Base-by-base conservation (phyloP, 2,797 vertebrate species). In the Brachyrhaphis roseni region DNA sequence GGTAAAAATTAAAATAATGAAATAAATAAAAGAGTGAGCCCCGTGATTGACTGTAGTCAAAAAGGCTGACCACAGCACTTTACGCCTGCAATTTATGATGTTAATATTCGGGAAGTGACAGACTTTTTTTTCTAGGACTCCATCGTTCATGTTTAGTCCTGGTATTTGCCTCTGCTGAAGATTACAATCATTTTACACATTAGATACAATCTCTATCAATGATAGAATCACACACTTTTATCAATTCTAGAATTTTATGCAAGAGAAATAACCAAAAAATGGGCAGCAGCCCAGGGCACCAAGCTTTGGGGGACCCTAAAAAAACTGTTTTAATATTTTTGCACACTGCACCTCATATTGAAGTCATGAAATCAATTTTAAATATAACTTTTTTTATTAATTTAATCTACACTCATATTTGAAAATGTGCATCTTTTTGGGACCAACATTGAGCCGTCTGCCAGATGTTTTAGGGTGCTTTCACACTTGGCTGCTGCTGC, bases 51-150 rank as follows among this genome's bases (percentile, higher is more conserved):
- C 43, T n/a, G 26, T 31, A 80, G 46, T 20, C 11, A 15, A 75
- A 72, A 46, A 72, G 75, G 49, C 4, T 0, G 3, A 83, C 77
- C 74, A 28, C 71, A 74, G 47, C 59, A 66, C 46, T 82, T 79
- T 41, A 81, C 45, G 39, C 68, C 46, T 72, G 4, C 41, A n/a
- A 82, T 71, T 81, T 72, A 57, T 66, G 43, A 47, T 0, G 2
- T 28, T 74, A 79, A 79, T 71, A 74, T 43, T 78, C 59, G n/a
- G 41, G 70, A 72, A 41, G 70, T 0, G 11, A 1, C 4, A 51
- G 66, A 76, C 20, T 28, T 34, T 76, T 77, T 76, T 78, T 82
- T 82, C 49, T 77, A 78, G 51, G 46, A 59, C 41, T 68, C 43
- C 5, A 31, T 74, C 70, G 75, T 80, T 71, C 72, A 64, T 53